Conservation (phyloP, 2,888 invertebrate species). For the Lasioglossum vierecki region DNA sequence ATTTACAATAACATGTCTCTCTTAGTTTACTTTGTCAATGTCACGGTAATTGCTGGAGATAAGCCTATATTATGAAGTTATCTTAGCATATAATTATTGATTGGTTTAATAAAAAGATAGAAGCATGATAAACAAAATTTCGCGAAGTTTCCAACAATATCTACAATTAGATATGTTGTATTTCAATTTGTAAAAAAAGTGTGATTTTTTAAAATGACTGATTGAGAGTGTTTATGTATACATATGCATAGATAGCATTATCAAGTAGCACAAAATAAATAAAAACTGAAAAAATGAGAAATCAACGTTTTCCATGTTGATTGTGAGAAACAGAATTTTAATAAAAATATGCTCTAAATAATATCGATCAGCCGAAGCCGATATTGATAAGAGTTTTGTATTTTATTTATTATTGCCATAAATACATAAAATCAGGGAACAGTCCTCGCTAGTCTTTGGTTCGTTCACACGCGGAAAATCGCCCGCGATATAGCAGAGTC, state of each 20-base stretch:
- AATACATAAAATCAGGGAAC: constrained; percentile 26
- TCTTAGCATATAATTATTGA: not conserved
- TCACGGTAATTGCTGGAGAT: not conserved
- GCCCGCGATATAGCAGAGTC: constrained; percentile 37
- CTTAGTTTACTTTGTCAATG: not conserved
- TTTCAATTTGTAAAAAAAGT: not conserved
- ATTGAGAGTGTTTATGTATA: not conserved
- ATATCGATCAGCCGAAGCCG: too few relatives aligned
- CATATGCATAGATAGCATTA: not conserved
- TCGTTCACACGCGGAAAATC: constrained; percentile 37
- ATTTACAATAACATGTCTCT: not conserved
- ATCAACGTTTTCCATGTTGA: not conserved
- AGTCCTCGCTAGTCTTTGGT: constrained; percentile 26
- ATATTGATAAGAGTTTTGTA: not conserved
- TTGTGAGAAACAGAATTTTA: not conserved
- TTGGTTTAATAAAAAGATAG: not conserved
- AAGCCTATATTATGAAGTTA: not conserved
- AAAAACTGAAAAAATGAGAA: not conserved
- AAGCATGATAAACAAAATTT: not conserved
- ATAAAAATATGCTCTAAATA: not conserved
- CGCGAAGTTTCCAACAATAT: not conserved
- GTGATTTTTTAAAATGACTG: too few relatives aligned
- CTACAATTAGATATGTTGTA: not conserved
- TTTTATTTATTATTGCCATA: not conserved
- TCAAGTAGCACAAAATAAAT: not conserved